These are phyloP conservation scores for Ctenochaetus hawaiiensis DNA, from an alignment of 2,797 vertebrate genomes.

Conservation along the genomic window DNA sequence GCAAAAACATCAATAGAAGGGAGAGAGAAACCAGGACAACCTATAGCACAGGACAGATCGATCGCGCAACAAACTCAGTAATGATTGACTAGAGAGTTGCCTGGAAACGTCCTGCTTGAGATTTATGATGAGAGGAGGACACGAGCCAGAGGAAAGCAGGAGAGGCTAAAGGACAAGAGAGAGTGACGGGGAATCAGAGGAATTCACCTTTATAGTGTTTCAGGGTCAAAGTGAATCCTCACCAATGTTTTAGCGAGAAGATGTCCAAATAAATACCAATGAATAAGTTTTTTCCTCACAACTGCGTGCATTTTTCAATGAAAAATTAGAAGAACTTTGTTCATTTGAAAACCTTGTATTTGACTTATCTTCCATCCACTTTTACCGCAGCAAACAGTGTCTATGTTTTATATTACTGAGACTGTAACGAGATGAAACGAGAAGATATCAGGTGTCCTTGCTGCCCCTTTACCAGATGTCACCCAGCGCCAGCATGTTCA, in stretches of 20 bases:
- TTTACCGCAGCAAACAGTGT: conserved; percentile 18
- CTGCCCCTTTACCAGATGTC: conserved; percentile 62
- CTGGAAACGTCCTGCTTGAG: conserved; percentile 67
- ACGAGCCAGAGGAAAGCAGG: conserved; percentile 23
- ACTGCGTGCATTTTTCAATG: background rate
- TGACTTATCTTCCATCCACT: conserved; percentile 18
- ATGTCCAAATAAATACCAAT: conserved; percentile 17
- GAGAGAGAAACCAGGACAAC: conserved; percentile 73
- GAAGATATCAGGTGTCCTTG: conserved; percentile 62
- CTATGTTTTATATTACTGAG: conserved; percentile 53
- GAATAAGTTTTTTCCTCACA: background rate
- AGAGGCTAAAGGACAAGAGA: conserved; percentile 47
- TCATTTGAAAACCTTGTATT: conserved; percentile 26
- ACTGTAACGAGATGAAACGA: conserved; percentile 64
- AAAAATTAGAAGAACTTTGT: background rate
- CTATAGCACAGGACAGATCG: conserved; percentile 77
- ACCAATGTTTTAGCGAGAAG: background rate
- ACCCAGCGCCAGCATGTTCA: conserved; percentile 41
- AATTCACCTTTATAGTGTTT: conserved; percentile 28
- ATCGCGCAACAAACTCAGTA: conserved; percentile 80
- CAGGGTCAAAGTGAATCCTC: conserved; percentile 29
- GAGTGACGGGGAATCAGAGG: conserved; percentile 28
- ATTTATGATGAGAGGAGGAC: conserved; percentile 71
- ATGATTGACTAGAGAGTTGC: conserved; percentile 81
- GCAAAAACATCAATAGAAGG: conserved; percentile 73